Percentiles rank a stretch among this genome's conserved stretches.
phyloP scores from a whole-genome alignment of 2,888 invertebrate species.

The Sabatieria punctata region DNA sequence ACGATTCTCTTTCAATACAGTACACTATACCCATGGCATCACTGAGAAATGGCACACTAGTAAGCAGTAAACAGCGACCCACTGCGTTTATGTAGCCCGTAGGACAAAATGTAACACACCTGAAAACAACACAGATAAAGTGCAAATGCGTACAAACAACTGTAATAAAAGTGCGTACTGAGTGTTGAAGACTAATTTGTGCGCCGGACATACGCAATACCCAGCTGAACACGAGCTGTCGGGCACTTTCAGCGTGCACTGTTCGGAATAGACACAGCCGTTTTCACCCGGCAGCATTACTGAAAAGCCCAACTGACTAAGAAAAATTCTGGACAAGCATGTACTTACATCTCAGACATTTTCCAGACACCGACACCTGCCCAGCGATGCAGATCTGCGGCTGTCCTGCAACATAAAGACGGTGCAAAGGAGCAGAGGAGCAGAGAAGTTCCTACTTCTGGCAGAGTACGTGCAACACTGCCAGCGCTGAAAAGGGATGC shows the following conservation, averaged over 20 bases:
- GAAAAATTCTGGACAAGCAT: background rate
- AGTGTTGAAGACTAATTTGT: background rate
- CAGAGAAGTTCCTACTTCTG: background rate
- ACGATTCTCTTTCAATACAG: background rate
- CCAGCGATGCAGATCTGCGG: too few species aligned
- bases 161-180: too few species aligned
- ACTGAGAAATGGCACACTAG: background rate
- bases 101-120: background rate
- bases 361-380: too few species aligned
- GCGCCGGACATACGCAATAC: background rate
- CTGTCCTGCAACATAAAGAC: background rate
- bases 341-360: background rate
- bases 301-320: background rate
- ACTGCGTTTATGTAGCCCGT: background rate
- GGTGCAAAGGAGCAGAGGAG: background rate
- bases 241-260: background rate
- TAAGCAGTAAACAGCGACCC: background rate
- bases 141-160: too few species aligned
- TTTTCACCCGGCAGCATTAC: background rate
- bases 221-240: background rate
- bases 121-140: too few species aligned
- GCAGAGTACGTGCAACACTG: slow-evolving; percentile 6
- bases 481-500: slow-evolving; percentile 7
- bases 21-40: background rate
- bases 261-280: background rate